A percentile compares a stretch with the other conserved stretches of the same genome.
Evolutionary conservation across 2,113 vertebrate species (phyloP).

Genomic region (Engraulis encrasicolus): DNA sequence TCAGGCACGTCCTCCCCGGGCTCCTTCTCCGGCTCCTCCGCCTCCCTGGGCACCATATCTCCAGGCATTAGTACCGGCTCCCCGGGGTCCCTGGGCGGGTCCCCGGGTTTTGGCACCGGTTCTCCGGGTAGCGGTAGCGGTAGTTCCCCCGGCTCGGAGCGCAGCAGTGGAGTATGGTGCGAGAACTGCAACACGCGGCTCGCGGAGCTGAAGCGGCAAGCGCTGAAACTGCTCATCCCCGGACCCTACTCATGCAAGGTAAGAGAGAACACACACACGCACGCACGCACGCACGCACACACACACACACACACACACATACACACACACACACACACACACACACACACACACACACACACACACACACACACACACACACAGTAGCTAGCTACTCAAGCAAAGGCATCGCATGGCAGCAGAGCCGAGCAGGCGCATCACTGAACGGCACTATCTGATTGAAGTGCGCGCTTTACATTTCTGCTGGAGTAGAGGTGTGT

Average conservation of each 20-base stretch:
- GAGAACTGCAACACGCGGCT: conserved; percentile 92
- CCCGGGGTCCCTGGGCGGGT: conserved; percentile 90
- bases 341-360: too few species aligned
- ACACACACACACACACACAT: too few species aligned
- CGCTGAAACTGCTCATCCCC: conserved; percentile 89
- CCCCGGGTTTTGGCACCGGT: conserved; percentile 91
- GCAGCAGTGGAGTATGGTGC: conserved; percentile 93
- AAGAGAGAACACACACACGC: too few species aligned
- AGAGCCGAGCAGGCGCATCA: neutral
- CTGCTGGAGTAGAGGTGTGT: too few species aligned
- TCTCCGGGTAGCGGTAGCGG: conserved; percentile 89
- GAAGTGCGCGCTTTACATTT: too few species aligned
- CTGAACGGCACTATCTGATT: too few species aligned
- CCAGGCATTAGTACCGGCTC: conserved; percentile 92
- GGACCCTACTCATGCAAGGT: conserved; percentile 92
- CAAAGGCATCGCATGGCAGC: too few species aligned
- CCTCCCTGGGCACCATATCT: conserved; percentile 89
- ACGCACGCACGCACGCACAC: too few species aligned
- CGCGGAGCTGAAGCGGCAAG: conserved; percentile 94
- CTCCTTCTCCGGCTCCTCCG: conserved; percentile 89
- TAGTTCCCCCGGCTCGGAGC: conserved; percentile 93
- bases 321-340: too few species aligned
- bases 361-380: too few species aligned
- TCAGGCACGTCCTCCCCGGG: conserved; percentile 94
- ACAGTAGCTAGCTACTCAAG: too few species aligned